phyloP scores from a whole-genome alignment of 2,888 invertebrate genomes.

The Dendrolimus houi region DNA sequence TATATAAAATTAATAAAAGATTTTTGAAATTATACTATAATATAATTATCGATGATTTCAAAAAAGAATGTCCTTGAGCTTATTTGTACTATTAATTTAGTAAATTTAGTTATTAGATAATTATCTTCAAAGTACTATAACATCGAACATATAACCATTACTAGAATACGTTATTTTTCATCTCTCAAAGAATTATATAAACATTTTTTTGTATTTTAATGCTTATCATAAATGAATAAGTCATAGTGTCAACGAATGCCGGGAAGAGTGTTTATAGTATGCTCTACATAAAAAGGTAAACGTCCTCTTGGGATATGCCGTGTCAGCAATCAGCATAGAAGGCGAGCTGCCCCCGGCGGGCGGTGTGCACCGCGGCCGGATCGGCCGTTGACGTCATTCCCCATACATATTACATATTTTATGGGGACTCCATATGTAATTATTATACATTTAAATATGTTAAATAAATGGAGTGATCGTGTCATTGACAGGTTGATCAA shows the following conservation, averaged over 20 bases:
- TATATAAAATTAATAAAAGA: too few species aligned
- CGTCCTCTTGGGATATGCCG: slow-evolving; percentile 15
- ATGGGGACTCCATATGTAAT: slow-evolving; percentile 23
- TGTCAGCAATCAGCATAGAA: slow-evolving; percentile 18
- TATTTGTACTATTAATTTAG: too few species aligned
- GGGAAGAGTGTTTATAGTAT: slow-evolving; percentile 3
- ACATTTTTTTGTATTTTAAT: neutral
- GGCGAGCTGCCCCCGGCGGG: slow-evolving; percentile 5
- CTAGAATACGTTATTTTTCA: neutral
- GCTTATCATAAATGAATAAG: slow-evolving; percentile 9
- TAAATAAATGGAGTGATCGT: slow-evolving; percentile 11
- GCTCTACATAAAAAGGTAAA: slow-evolving; percentile 14
- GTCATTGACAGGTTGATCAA: slow-evolving; percentile 2
- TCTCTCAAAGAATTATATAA: neutral
- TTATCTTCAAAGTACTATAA: neutral
- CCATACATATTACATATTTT: slow-evolving; percentile 26
- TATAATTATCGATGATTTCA: too few species aligned
- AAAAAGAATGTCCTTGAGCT: too few species aligned
- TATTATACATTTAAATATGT: slow-evolving; percentile 14
- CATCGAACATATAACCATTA: neutral
- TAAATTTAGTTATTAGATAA: too few species aligned
- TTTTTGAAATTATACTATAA: too few species aligned
- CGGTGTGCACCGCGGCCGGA: slow-evolving; percentile 6
- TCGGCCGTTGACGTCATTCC: slow-evolving; percentile 33
- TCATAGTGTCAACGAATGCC: slow-evolving; percentile 5